phyloP scores from a whole-genome alignment of 2,888 invertebrate genomes.

The Drosophila suboccidentalis region DNA sequence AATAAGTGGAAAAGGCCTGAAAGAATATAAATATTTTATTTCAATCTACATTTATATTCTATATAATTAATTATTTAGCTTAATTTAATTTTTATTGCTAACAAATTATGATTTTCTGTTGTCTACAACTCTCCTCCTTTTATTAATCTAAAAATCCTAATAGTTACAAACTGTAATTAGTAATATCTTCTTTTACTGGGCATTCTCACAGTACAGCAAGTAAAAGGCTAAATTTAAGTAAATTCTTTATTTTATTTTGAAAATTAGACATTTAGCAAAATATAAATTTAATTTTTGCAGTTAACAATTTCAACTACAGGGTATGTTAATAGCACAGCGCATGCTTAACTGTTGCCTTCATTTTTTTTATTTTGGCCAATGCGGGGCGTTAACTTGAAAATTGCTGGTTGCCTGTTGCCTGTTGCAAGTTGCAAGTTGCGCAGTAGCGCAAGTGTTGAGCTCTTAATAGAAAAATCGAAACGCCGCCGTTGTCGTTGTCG shows the following conservation, averaged over 20 bases:
- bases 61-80: too few relatives aligned
- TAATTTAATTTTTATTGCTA: not conserved
- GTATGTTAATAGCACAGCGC: conserved; percentile 3
- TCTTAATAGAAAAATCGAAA: conserved; percentile 81
- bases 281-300: not conserved
- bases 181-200: too few relatives aligned
- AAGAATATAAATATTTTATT: too few relatives aligned
- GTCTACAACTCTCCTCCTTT: too few relatives aligned
- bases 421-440: conserved; percentile 63
- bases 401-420: conserved; percentile 63
- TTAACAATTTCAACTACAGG: not conserved
- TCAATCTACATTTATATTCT: too few relatives aligned
- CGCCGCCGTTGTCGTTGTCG: conserved; percentile 41
- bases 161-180: not conserved
- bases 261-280: too few relatives aligned
- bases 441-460: conserved; percentile 83
- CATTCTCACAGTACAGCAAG: too few relatives aligned
- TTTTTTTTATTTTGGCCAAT: conserved; percentile 39
- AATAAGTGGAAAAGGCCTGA: too few relatives aligned
- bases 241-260: not conserved
- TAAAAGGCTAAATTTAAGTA: not conserved
- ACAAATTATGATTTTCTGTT: not conserved
- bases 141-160: not conserved
- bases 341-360: not conserved
- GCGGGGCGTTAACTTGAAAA: conserved; percentile 83